A percentile compares a stretch with the other conserved stretches of the same genome.
Evolutionary conservation across 2,113 vertebrate species (phyloP).

Genomic region (Phaethornis superciliosus): DNA sequence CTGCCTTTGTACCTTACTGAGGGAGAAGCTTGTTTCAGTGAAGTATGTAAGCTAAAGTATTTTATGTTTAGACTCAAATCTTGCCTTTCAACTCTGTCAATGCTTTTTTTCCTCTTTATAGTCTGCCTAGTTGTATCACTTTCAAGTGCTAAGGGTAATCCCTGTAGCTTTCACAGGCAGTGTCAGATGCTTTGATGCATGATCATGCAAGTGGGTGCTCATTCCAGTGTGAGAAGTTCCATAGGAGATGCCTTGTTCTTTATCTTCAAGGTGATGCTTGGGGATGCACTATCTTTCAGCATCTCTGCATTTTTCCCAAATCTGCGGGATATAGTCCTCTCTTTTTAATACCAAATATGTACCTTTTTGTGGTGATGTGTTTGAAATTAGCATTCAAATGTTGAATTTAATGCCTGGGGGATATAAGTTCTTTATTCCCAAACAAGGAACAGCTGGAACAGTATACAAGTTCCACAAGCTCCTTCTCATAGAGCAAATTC

Average conservation of each 20-base stretch:
- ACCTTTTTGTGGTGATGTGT: background rate
- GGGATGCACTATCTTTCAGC: background rate
- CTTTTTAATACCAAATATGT: background rate
- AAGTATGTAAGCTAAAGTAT: constrained; percentile 24
- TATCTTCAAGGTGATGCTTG: background rate
- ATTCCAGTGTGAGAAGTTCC: background rate
- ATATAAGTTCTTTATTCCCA: background rate
- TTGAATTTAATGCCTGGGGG: background rate
- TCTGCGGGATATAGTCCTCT: background rate
- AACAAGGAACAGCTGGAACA: background rate
- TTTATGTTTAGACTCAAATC: constrained; percentile 41
- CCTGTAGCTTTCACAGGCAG: constrained; percentile 26
- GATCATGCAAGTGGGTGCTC: background rate
- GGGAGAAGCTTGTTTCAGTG: constrained; percentile 32
- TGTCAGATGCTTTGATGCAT: constrained; percentile 59
- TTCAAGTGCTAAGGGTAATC: constrained; percentile 56
- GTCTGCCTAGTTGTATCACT: constrained; percentile 31
- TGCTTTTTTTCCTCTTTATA: constrained; percentile 8
- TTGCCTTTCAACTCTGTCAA: constrained; percentile 9
- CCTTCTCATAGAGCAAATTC: background rate
- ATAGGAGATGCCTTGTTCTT: background rate
- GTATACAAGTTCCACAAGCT: background rate
- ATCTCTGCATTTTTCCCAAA: constrained; percentile 7
- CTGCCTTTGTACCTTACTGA: constrained; percentile 32
- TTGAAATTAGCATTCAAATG: background rate